phyloP scores from a whole-genome alignment of 2,113 vertebrate species.

The Esox niger region DNA sequence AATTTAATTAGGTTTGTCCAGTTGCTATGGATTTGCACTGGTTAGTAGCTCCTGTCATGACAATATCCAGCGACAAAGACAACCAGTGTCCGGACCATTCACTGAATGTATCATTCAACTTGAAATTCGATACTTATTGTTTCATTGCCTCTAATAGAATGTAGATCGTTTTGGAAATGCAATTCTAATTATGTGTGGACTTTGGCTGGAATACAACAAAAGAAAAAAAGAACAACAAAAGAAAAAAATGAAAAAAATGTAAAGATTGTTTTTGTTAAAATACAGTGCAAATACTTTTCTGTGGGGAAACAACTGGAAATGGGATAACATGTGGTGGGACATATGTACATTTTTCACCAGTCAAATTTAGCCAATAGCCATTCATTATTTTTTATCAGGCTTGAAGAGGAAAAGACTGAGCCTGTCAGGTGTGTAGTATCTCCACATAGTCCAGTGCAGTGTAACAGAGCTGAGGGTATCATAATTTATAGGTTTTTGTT shows the following conservation, averaged over 20 bases:
- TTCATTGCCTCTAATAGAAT: too few species aligned
- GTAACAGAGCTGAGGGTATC: background rate
- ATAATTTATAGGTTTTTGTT: too few species aligned
- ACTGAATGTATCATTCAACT: constrained; percentile 6
- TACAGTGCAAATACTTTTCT: too few species aligned
- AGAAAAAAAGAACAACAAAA: too few species aligned
- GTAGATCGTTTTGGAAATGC: too few species aligned
- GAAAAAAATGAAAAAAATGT: too few species aligned
- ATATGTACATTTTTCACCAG: constrained; percentile 10
- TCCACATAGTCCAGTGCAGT: constrained; percentile 29
- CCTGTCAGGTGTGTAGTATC: constrained; percentile 46
- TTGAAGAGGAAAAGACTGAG: constrained; percentile 20
- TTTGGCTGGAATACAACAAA: too few species aligned
- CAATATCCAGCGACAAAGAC: constrained; percentile 19
- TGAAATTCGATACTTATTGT: background rate
- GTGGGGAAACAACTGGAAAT: too few species aligned
- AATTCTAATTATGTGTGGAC: too few species aligned
- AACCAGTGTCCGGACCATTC: constrained; percentile 32
- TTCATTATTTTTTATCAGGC: background rate
- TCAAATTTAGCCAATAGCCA: constrained; percentile 23
- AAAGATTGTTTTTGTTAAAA: too few species aligned
- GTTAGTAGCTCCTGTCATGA: constrained; percentile 36
- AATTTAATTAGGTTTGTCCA: constrained; percentile 21
- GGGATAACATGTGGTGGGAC: background rate
- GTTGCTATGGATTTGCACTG: constrained; percentile 47